Conservation (phyloP, 2,797 vertebrate genomes). For the Cottoperca gobio region DNA sequence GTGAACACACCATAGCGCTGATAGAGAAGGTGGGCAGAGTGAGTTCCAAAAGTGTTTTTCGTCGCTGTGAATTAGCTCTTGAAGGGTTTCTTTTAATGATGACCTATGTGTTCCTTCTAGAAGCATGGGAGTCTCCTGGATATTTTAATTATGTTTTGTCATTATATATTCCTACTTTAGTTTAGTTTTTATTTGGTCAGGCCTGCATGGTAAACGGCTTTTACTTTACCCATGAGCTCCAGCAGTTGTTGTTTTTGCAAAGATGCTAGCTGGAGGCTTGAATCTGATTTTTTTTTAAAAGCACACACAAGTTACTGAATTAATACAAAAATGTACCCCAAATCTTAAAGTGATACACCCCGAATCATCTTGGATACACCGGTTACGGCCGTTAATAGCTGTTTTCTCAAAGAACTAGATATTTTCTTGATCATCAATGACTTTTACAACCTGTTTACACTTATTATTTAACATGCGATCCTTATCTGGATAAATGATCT, state of each 20-base stretch:
- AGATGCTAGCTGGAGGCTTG: background rate
- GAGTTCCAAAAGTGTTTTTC: background rate
- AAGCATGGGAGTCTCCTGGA: too few relatives aligned
- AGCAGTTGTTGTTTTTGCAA: background rate
- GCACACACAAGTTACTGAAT: background rate
- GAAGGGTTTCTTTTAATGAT: slow-evolving; percentile 2
- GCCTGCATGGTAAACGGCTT: background rate
- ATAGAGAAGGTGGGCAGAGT: background rate
- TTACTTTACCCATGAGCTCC: background rate
- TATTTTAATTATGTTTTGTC: background rate
- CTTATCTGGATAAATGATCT: background rate
- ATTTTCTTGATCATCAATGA: background rate
- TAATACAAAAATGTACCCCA: background rate
- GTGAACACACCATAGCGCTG: background rate
- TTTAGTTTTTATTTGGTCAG: background rate
- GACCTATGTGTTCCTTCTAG: background rate
- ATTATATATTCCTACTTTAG: background rate
- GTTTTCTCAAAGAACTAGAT: background rate
- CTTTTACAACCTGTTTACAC: too few relatives aligned
- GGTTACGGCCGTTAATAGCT: background rate
- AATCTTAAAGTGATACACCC: background rate
- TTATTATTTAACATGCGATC: background rate
- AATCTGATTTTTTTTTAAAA: background rate
- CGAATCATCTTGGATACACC: background rate
- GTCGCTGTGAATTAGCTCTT: background rate